Evolutionary conservation across 2,797 vertebrate genomes (phyloP), one percentile per base, ranked within the genome.

Genomic region (Stomatorhinus walkeri): DNA sequence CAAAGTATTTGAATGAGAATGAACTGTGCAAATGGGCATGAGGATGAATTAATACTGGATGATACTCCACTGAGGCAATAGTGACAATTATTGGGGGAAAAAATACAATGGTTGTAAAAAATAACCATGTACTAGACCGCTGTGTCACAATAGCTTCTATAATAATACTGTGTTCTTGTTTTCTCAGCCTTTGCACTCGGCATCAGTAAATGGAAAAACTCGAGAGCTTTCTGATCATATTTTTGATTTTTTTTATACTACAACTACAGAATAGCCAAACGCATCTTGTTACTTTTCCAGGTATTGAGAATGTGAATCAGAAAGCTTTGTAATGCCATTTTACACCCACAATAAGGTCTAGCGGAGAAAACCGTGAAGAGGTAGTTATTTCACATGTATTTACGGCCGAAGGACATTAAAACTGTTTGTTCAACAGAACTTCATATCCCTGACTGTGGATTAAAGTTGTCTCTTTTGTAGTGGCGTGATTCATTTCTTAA

Each of bases 31-130:
- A 81, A 81, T 76, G 68, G 32, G 5, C 32, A 40, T 76, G 68
- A 76, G 14, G 32, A 76, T 40, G 32, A 40, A 76, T 76, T 76
- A 76, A 81, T 81, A 46, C 40, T 9, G 40, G 36, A 81, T 81
- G 76, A n/a, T 81, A 10, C 40, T 81, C 76, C 76, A 81, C 40
- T n/a, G 76, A 46, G 76, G 40, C 76, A 81, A 81, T 81, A 81
- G 36, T 46, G 40, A 81, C 19, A 76, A 46, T 81, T 81, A 81
- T 81, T 81, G 36, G 14, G 36, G 14, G n/a, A 46, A 79, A 76
- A 36, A 72, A 72, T 72, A 72, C 28, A 32, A 72, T 36, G 12
- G 32, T 72, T 72, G 12, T 32, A 72, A 40, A 72, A 72, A 72
- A 36, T 36, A 64, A 64, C 59, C 32, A 76, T 36, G 12, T 76